phyloP scores from a whole-genome alignment of 2,113 vertebrate species.

The Motacilla alba region DNA sequence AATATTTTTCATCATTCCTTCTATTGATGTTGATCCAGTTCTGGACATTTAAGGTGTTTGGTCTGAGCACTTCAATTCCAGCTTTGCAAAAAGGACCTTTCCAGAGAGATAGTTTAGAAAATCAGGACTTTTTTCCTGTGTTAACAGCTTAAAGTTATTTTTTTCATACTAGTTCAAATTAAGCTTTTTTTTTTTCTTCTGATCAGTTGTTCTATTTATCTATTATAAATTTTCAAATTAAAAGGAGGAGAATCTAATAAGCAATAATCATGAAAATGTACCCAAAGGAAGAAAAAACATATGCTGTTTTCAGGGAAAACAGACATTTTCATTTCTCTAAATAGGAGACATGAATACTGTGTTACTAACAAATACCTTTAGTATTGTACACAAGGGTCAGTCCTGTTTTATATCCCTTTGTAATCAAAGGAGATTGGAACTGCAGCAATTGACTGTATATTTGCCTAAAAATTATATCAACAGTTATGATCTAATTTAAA shows the following conservation, averaged over 20 bases:
- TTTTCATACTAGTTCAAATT: background rate
- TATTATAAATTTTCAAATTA: background rate
- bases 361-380: background rate
- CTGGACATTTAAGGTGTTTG: background rate
- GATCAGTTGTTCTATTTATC: background rate
- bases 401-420: background rate
- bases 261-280: background rate
- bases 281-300: background rate
- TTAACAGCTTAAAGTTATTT: background rate
- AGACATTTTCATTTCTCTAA: background rate
- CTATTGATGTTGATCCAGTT: background rate
- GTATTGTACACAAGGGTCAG: background rate
- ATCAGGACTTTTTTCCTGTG: background rate
- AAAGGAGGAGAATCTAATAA: background rate
- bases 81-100: background rate
- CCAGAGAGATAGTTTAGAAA: background rate
- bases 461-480: background rate
- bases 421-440: background rate
- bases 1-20: background rate
- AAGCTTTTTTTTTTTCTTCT: background rate
- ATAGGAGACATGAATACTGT: background rate
- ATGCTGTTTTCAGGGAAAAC: background rate
- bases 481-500: constrained; percentile 1
- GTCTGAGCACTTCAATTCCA: background rate
- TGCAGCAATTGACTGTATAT: background rate